A percentile compares a stretch with the other conserved stretches of the same genome.
Conservation (phyloP, 2,888 invertebrate species). For the Augiades crinisus region DNA sequence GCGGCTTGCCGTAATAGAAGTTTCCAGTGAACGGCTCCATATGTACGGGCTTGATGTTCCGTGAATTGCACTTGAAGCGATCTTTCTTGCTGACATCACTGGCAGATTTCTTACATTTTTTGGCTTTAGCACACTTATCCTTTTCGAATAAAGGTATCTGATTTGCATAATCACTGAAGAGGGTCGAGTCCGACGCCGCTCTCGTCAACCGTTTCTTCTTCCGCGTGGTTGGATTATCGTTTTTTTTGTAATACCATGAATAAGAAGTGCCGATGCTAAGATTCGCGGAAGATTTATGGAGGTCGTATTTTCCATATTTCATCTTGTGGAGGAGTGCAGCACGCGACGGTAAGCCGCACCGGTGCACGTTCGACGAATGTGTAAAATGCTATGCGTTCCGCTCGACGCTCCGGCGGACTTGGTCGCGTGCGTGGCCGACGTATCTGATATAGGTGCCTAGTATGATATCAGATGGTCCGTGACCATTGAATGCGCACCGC, state of each 20-base stretch:
- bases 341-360: slow-evolving; percentile 58
- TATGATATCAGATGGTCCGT: slow-evolving; percentile 55
- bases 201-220: slow-evolving; percentile 60
- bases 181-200: slow-evolving; percentile 72
- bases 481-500: slow-evolving; percentile 42
- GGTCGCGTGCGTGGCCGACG: slow-evolving; percentile 52
- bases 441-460: slow-evolving; percentile 47
- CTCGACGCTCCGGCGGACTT: slow-evolving; percentile 44
- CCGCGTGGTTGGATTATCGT: slow-evolving; percentile 54
- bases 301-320: slow-evolving; percentile 79
- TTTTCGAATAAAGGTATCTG: slow-evolving; percentile 73
- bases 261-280: slow-evolving; percentile 73
- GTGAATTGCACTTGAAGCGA: slow-evolving; percentile 60
- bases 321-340: slow-evolving; percentile 60
- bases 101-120: slow-evolving; percentile 64
- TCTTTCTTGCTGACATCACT: slow-evolving; percentile 65
- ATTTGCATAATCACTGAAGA: slow-evolving; percentile 76
- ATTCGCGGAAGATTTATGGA: slow-evolving; percentile 72
- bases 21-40: slow-evolving; percentile 74
- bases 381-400: slow-evolving; percentile 64
- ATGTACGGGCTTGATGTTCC: slow-evolving; percentile 62
- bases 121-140: slow-evolving; percentile 47
- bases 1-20: slow-evolving; percentile 71
- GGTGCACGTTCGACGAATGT: slow-evolving; percentile 57
- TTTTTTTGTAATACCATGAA: slow-evolving; percentile 77